Evolutionary conservation across 2,797 vertebrate genomes (phyloP), one percentile per base, ranked within the genome.

Genomic region (Miichthys miiuy): DNA sequence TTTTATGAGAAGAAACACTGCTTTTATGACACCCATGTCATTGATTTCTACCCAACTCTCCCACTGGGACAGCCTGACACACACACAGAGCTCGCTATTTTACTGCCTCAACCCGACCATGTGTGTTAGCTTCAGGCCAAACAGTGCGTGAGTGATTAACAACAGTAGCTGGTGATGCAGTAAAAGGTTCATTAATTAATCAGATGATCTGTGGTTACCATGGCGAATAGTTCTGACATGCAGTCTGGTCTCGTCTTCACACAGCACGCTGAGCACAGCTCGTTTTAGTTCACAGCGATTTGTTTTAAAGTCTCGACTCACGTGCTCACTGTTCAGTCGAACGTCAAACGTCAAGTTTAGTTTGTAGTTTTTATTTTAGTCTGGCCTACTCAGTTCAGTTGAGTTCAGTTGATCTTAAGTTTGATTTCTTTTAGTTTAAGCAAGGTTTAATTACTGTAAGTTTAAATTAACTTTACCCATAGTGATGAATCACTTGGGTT

Each of bases 181-280:
- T 92, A 91, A 92, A 94, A 93, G 84, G 83, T 88, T 94, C 91
- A 95, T 95, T 89, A 94, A 95, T 95, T 93, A 94, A 94, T 93
- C 77, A 95, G 85, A 88, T 85, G 66, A 88, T 93, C 90, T 92
- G 92, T 62, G 90, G 93, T 93, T 92, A 79, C 86, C 74, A 85
- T 83, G 64, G 77, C 17, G 73, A 91, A 67, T 18, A 54, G 81
- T 90, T 90, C 85, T 92, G 92, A 93, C 91, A 85, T 46, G 51
- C 77, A 87, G 90, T 90, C 90, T 67, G 81, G 52, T 91, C 87
- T 81, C 60, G 75, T 91, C 76, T 74, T 46, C 30, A 27, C 77
- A 69, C 70, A 34, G 68, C 67, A 69, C 69, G n/a, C 13, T 65
- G 47, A 62, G 57, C 78, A 65, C 30, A 1, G 55, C 54, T 68